Evolutionary conservation across 2,888 invertebrate species (phyloP), one percentile per base, ranked within the genome.

Genomic region (Oithona nana): DNA sequence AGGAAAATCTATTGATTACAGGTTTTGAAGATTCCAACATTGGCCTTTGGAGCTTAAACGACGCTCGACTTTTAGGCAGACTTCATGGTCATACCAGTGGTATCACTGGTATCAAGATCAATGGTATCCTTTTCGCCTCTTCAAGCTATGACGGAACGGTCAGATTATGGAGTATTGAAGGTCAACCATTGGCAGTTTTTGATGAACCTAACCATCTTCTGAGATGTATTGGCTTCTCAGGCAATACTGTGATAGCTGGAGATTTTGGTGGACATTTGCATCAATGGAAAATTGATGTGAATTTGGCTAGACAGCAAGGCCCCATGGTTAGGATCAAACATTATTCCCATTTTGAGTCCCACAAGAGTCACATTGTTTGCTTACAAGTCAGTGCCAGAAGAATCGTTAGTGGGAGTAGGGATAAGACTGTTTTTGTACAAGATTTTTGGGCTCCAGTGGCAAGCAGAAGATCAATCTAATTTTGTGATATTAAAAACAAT

Each of bases 361-460:
- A 59, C 28, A 59, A 59, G 50, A 28, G 59, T 22, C 59, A 59
- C 49, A 29, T 59, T 24, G 59, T 59, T 16, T 59, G 50, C 24
- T 22, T 59, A 8, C 59, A 59, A 50, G 24, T 59, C 2, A 49
- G 22, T n/a, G 59, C 50, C 4, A 24, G 29, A 20, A 59, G 39
- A 49, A 28, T 49, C 50, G 49, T 39, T 24, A 59, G 49, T 24
- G 59, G 59, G 24, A 59, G 59, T 29, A 48, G 59, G 3, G 59
- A 59, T 49, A 59, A 59, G n/a, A 59, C 59, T 1, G 59, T 59
- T 48, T 50, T 59, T 6, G 29, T 59, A 6, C 59, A 49, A 28
- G 59, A 59, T 56, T 62, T 65, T 64, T 66, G 67, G 67, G 66
- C 64, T 65, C 66, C 66, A 66, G 65, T 67, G 66, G 65, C n/a